These are phyloP conservation scores for Anthopleura xanthogrammica DNA, from an alignment of 92 coral and sea anemone species.

Conservation along the genomic window DNA sequence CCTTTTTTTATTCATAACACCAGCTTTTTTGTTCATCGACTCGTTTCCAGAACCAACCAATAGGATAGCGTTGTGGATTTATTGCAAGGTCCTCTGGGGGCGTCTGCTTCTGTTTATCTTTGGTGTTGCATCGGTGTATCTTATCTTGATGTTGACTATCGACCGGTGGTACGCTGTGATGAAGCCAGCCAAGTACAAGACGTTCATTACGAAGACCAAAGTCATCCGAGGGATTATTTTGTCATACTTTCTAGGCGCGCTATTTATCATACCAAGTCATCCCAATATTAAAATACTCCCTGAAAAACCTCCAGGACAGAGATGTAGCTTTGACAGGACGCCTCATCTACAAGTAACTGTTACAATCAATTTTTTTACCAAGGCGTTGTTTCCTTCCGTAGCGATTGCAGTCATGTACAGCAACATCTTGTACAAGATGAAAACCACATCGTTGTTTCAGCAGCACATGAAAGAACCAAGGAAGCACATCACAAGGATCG, in stretches of 20 bases:
- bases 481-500: constrained; percentile 68
- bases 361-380: constrained; percentile 40
- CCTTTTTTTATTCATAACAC: constrained; percentile 57
- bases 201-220: constrained; percentile 30
- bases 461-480: constrained; percentile 42
- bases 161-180: constrained; percentile 88
- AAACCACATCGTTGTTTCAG: constrained; percentile 19
- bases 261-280: constrained; percentile 44
- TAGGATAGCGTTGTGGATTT: constrained; percentile 45
- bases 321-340: constrained; percentile 46
- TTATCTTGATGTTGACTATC: constrained; percentile 60
- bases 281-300: constrained; percentile 36
- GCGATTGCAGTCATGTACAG: constrained; percentile 58
- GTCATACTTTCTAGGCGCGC: constrained; percentile 52
- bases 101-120: constrained; percentile 55
- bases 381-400: constrained; percentile 65
- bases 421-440: constrained; percentile 73
- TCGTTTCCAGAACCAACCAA: constrained; percentile 45
- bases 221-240: constrained; percentile 42
- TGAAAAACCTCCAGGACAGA: constrained; percentile 47
- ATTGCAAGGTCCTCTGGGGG: constrained; percentile 60
- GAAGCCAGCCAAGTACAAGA: constrained; percentile 51
- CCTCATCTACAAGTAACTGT: constrained; percentile 29
- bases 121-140: constrained; percentile 71
- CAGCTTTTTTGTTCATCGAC: constrained; percentile 52